Evolutionary conservation across 2,888 invertebrate genomes (phyloP).

Genomic region (Megaustenia siamemsis): DNA sequence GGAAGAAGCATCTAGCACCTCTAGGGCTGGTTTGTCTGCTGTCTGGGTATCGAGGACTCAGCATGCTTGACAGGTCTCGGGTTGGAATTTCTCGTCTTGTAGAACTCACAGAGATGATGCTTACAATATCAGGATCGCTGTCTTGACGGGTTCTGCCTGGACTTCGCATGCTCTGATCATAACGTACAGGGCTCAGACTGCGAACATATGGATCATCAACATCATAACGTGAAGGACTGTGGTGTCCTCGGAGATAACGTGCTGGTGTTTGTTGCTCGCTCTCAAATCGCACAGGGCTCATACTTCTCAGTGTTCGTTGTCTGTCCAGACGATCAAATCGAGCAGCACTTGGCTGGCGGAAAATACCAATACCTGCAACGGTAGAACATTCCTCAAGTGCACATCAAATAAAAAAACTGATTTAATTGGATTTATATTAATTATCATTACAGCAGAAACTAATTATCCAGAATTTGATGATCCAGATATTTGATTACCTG

Average conservation of each 20-base stretch:
- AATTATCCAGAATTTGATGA: too few relatives aligned
- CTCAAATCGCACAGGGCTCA: constrained; percentile 66
- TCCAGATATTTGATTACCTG: too few relatives aligned
- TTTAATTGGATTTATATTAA: too few relatives aligned
- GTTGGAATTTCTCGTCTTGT: constrained; percentile 65
- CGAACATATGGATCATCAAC: constrained; percentile 68
- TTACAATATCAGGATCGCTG: constrained; percentile 70
- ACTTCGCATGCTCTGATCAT: constrained; percentile 68
- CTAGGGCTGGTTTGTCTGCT: constrained; percentile 69
- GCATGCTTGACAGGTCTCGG: constrained; percentile 64
- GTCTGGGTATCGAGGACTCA: constrained; percentile 72
- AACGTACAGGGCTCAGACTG: constrained; percentile 64
- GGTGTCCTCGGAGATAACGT: constrained; percentile 59
- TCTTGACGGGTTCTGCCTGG: constrained; percentile 71
- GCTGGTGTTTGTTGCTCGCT: constrained; percentile 31
- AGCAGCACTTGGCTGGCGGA: constrained; percentile 38
- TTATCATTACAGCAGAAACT: too few relatives aligned
- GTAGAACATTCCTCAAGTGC: too few relatives aligned
- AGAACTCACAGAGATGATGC: constrained; percentile 66
- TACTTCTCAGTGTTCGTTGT: constrained; percentile 60
- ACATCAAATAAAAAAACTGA: too few relatives aligned
- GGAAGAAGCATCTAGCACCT: constrained; percentile 69
- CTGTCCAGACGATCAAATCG: constrained; percentile 51
- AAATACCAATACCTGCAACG: constrained; percentile 32
- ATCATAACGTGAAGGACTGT: constrained; percentile 69